Evolutionary conservation across 1,140 invertebrate species (phyloP), one percentile per base, ranked within the genome.

Genomic region (Ceratina japonica): DNA sequence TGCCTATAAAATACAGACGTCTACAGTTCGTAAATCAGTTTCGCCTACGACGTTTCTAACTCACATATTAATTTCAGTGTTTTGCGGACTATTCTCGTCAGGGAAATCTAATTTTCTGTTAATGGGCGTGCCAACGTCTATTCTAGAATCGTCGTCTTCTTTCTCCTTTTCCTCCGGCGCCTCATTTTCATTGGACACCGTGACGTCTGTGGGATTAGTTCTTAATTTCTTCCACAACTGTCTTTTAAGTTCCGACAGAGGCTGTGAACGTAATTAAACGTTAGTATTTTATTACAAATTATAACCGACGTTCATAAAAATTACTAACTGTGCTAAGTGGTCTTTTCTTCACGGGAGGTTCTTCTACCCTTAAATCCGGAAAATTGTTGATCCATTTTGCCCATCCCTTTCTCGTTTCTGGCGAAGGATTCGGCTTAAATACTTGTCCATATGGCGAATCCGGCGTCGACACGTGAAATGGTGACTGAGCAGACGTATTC

Each of bases 391-490:
- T 87, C 89, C 91, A 94, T 78, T 91, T 92, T 24, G 92, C 78
- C 90, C 92, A 93, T 4, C 85, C 87, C 90, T 95, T 93, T 75
- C 92, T 90, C 2, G 93, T 92, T 4, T 88, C 81, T 2, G 93
- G 92, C 13, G 94, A 93, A 20, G 94, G 94, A 89, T 94, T 91
- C 0, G 91, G 84, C 52, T 89, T 89, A 77, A 93, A 93, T 24
- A 92, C 59, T 54, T 91, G 89, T 13, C 94, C 94, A 71, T 94
- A 94, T 1, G 94, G 94, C 49, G 93, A 93, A 13, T 93, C 93
- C 1, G 94, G 94, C 0, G 94, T 95, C 3, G 91, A 87, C 4
- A 94, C 86, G 56, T 92, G 89, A 75, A 90, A 90, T 56, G 92
- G 93, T 4, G 91, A 90, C 64, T 84, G 81, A 13, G 80, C 81